phyloP scores from a whole-genome alignment of 2,113 vertebrate species.

The Oxyruncus cristatus region DNA sequence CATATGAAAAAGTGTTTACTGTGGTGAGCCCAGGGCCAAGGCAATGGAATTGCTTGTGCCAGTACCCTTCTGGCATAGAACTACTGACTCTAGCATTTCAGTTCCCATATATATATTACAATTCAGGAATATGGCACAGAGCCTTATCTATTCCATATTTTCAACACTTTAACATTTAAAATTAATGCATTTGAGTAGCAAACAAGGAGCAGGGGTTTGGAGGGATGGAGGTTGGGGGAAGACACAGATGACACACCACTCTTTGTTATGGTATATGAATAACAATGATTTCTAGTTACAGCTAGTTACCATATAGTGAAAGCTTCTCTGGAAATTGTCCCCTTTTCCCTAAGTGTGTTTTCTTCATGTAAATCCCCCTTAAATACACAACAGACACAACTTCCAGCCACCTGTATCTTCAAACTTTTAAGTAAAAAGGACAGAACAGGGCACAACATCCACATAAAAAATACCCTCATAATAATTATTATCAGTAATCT shows the following conservation, averaged over 20 bases:
- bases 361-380: background rate
- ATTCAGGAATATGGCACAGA: background rate
- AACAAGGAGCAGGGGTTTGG: background rate
- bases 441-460: background rate
- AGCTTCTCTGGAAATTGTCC: background rate
- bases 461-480: background rate
- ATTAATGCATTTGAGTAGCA: background rate
- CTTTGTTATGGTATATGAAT: background rate
- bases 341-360: background rate
- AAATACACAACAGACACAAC: background rate
- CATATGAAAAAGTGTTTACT: rapidly evolving
- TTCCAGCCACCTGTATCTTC: background rate
- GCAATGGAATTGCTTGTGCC: background rate
- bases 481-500: background rate
- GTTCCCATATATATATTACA: background rate
- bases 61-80: background rate
- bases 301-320: background rate
- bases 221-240: background rate
- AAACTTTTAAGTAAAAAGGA: background rate
- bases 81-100: background rate
- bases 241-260: background rate
- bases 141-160: background rate
- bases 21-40: background rate
- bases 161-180: background rate
- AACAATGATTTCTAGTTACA: background rate